Evolutionary conservation across 1,140 invertebrate species (phyloP).

Genomic region (Bombus breviceps): DNA sequence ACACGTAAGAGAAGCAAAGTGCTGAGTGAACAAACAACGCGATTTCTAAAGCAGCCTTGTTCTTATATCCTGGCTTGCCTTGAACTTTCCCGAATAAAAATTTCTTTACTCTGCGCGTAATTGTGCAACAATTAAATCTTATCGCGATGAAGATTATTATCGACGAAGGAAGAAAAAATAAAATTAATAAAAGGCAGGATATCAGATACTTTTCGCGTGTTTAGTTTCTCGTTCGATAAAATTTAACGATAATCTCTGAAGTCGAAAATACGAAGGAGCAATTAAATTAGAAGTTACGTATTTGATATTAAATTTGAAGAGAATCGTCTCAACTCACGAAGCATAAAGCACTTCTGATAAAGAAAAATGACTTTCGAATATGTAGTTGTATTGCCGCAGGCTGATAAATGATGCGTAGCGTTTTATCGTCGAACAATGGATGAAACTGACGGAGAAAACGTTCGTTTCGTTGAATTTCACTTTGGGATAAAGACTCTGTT

Average conservation of each 20-base stretch:
- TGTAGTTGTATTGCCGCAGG: neutral
- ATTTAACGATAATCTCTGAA: neutral
- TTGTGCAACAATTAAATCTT: neutral
- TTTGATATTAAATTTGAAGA: neutral
- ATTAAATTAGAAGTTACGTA: neutral
- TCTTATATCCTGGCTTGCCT: constrained; percentile 1
- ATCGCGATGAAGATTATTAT: neutral
- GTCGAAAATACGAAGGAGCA: neutral
- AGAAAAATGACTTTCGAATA: constrained; percentile 6
- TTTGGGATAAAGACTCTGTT: neutral
- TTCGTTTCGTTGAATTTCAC: neutral
- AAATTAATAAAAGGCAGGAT: too few species aligned
- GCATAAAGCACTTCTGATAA: neutral
- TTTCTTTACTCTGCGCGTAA: neutral
- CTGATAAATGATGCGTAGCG: constrained; percentile 23
- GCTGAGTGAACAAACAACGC: neutral
- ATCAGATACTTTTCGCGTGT: too few species aligned
- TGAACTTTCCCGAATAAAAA: constrained; percentile 1
- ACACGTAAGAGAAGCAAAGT: neutral
- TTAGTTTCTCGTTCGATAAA: neutral
- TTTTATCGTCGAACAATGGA: constrained; percentile 29
- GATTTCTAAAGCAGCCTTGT: constrained; percentile 5
- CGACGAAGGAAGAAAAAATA: too few species aligned
- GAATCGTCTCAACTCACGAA: neutral
- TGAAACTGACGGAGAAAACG: neutral